A percentile compares a stretch with the other conserved stretches of the same genome.
phyloP scores from a whole-genome alignment of 2,113 vertebrate species.

The Marcusenius ussheri region DNA sequence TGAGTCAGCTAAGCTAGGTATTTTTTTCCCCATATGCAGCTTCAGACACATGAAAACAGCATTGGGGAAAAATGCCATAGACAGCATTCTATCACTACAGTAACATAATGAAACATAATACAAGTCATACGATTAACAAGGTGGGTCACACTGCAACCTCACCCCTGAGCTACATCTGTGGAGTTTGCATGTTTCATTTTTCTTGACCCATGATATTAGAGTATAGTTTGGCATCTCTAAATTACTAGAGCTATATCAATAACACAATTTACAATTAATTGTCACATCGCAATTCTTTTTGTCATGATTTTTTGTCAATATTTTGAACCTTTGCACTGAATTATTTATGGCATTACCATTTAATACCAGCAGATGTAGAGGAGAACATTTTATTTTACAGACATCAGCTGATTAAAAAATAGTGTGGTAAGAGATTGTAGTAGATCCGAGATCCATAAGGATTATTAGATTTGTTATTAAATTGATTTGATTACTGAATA shows the following conservation, averaged over 20 bases:
- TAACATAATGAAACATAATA: background rate
- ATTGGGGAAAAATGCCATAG: background rate
- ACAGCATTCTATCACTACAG: background rate
- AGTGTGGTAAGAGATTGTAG: background rate
- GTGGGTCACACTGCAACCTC: background rate
- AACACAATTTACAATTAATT: background rate
- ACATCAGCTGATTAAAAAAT: background rate
- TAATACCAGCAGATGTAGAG: background rate
- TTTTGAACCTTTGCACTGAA: background rate
- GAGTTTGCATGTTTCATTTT: background rate
- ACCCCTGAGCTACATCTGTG: background rate
- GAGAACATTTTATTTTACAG: background rate
- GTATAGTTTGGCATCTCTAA: background rate
- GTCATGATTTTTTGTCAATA: background rate
- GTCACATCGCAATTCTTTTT: background rate
- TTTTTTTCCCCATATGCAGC: background rate
- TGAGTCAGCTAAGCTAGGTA: background rate
- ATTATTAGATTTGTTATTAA: background rate
- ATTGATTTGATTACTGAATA: background rate
- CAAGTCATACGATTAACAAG: background rate
- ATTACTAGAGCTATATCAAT: background rate
- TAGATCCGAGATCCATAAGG: background rate
- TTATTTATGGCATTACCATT: background rate
- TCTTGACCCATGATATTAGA: background rate
- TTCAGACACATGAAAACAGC: background rate